Evolutionary conservation across 2,888 invertebrate genomes (phyloP).

Genomic region (Noctua fimbriata): DNA sequence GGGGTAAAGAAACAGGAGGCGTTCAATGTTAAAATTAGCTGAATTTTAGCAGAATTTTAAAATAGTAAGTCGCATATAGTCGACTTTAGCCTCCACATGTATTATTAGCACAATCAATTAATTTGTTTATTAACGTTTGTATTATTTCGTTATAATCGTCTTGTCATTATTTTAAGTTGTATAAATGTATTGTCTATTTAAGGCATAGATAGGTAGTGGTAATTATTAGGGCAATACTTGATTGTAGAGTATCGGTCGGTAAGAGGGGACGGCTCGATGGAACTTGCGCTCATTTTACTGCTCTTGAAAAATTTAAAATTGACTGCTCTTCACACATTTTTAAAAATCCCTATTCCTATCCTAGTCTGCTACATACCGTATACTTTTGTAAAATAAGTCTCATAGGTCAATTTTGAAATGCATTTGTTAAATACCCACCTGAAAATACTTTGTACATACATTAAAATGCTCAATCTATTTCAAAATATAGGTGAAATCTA

Average conservation of each 20-base stretch:
- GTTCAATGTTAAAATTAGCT: constrained; percentile 69
- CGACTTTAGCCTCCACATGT: constrained; percentile 77
- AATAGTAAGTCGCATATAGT: constrained; percentile 71
- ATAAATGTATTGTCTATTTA: constrained; percentile 89
- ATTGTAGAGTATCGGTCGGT: constrained; percentile 77
- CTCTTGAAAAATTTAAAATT: constrained; percentile 1
- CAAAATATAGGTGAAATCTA: background rate
- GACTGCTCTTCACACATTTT: background rate
- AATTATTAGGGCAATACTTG: constrained; percentile 87
- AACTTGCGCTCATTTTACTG: constrained; percentile 60
- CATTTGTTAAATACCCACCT: constrained; percentile 44
- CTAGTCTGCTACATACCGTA: background rate
- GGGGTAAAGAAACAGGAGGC: constrained; percentile 56
- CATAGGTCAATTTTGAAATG: constrained; percentile 21
- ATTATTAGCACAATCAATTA: constrained; percentile 88
- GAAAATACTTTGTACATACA: constrained; percentile 37
- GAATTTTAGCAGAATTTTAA: constrained; percentile 77
- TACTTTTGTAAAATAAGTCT: constrained; percentile 35
- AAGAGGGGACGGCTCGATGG: constrained; percentile 54
- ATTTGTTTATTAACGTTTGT: constrained; percentile 80
- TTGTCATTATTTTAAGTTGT: constrained; percentile 90
- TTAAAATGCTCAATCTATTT: constrained; percentile 15
- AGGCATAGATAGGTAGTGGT: constrained; percentile 89
- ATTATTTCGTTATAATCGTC: constrained; percentile 87
- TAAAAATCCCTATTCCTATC: background rate